phyloP scores from a whole-genome alignment of 2,113 vertebrate species.

The Odocoileus virginianus region DNA sequence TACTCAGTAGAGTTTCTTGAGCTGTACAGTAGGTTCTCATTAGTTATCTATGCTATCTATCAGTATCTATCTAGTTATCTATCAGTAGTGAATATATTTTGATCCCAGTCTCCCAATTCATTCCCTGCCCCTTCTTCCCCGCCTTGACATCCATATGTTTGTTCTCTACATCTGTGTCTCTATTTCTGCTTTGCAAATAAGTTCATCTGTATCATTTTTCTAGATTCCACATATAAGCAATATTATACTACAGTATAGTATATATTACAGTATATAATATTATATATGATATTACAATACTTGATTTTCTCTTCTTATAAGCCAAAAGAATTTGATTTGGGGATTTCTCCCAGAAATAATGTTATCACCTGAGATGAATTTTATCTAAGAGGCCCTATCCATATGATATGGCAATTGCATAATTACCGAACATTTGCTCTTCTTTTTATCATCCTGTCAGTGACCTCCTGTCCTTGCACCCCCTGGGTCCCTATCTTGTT shows the following conservation, averaged over 20 bases:
- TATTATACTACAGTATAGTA: neutral
- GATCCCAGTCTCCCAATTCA: neutral
- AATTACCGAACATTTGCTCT: neutral
- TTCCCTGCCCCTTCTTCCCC: neutral
- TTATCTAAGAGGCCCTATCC: neutral
- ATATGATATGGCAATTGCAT: fast-evolving
- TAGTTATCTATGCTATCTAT: neutral
- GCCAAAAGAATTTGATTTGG: neutral
- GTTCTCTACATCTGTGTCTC: neutral
- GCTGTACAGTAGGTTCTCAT: neutral
- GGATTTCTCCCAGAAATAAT: neutral
- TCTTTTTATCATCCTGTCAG: neutral
- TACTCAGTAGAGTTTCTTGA: neutral
- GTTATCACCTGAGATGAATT: neutral
- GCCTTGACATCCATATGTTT: neutral
- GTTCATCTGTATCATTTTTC: neutral
- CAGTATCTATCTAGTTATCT: neutral
- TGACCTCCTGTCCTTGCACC: neutral
- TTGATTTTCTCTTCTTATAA: neutral
- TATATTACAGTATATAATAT: neutral
- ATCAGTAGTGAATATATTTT: neutral
- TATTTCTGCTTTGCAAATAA: neutral
- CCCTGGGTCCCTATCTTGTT: too few species aligned
- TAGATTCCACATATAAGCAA: neutral
- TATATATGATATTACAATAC: neutral